phyloP scores from a whole-genome alignment of 2,113 vertebrate species.

The Polyodon spathula region DNA sequence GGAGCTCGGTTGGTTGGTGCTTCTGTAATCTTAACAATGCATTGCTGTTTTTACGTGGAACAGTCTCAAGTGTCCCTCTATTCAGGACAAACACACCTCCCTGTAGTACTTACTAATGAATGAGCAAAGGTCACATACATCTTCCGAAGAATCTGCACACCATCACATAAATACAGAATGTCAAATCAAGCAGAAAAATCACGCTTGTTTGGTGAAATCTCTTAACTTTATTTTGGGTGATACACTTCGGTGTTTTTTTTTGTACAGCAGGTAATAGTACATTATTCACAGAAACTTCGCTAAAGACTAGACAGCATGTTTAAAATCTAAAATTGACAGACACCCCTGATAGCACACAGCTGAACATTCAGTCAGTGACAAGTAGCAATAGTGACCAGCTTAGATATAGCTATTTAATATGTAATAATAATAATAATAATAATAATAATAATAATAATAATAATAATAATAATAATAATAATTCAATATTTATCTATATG shows the following conservation, averaged over 20 bases:
- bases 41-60: no score
- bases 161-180: neutral
- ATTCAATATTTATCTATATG: constrained; percentile 24
- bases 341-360: constrained; percentile 73
- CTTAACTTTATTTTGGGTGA: constrained; percentile 67
- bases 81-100: no score
- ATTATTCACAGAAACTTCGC: constrained; percentile 76
- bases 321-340: no score
- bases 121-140: neutral
- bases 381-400: constrained; percentile 50
- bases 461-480: no score
- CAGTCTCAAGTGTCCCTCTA: no score
- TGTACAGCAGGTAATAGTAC: constrained; percentile 76
- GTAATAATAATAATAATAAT: no score
- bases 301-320: constrained; percentile 82
- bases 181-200: constrained; percentile 33
- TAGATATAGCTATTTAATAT: constrained; percentile 47
- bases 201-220: constrained; percentile 75
- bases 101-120: no score
- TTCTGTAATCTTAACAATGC: no score
- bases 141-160: neutral
- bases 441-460: no score
- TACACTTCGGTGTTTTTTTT: constrained; percentile 69
- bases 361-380: constrained; percentile 68
- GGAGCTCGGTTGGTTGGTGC: no score